Evolutionary conservation across 1,140 invertebrate species (phyloP), one percentile per base, ranked within the genome.

Genomic region (Aphis craccivora): DNA sequence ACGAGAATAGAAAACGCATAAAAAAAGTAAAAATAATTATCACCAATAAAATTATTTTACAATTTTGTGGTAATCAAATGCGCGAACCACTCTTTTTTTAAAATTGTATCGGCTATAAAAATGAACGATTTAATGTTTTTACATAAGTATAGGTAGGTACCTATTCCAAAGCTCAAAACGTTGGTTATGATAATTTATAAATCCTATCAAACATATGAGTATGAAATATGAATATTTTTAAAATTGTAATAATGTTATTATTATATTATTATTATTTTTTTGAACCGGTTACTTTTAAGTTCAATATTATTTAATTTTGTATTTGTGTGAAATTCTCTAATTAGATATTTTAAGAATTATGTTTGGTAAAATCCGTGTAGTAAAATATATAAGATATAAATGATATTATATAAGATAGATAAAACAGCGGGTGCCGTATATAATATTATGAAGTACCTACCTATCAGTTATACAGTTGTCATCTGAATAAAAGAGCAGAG

Each of bases 1-100:
- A 48, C 86, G 30, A 87, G n/a, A 87, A 87, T 87, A 87, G n/a
- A 87, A 87, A 35, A 87, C 86, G 86, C 43, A n/a, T 48, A 48
- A 48, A 87, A 87, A 0, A 35, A 45, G 25, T 86, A 87, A 87
- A 87, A 87, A 87, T n/a, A 87, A 87, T 86, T 87, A 87, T 25
- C 35, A 23, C 40, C 5, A 43, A 84, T 84, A 84, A 84, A 84
- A 84, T 30, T 40, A 43, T 84, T 84, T 84, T 43, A 40, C 8
- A 37, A 84, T 40, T 84, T 67, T 11, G 11, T n/a, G 60, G 60
- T 67, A 67, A 67, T 67, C 9, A 60, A 60, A 30, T 3, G 55
- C 4, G 14, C 30, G 30, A 11, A 60, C 55, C 55, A 60, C 3
- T 30, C 30, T 60, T 60, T 60, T 55, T 60, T 60, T 60, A 11